Percentiles rank a stretch among this genome's conserved stretches.
phyloP scores from a whole-genome alignment of 2,888 invertebrate species.

The Megastigmus dorsalis region DNA sequence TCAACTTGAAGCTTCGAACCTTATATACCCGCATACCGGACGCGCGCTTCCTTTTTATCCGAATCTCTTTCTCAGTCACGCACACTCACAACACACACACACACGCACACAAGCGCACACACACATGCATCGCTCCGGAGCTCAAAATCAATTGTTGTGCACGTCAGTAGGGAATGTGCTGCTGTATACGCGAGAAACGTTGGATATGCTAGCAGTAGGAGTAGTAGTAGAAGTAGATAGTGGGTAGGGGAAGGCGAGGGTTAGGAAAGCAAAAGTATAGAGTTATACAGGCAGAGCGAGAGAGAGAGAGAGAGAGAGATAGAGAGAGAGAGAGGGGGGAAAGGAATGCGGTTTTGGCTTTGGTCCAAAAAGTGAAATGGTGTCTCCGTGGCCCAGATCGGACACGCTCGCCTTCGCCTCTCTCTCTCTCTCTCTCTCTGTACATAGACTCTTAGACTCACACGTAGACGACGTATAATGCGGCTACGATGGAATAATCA shows the following conservation, averaged over 20 bases:
- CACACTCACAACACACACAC: too few species aligned
- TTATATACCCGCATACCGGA: too few species aligned
- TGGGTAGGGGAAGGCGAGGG: background rate
- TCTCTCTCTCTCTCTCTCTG: background rate
- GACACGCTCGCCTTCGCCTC: background rate
- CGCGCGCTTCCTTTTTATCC: too few species aligned
- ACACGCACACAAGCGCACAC: background rate
- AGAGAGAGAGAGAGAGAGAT: too few species aligned
- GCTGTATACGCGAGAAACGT: background rate
- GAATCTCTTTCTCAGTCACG: too few species aligned
- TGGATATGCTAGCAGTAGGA: background rate
- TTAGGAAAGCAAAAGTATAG: background rate
- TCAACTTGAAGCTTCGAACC: too few species aligned
- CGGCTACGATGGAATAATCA: conserved; percentile 34
- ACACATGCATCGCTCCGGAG: background rate
- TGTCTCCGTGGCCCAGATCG: conserved; percentile 62
- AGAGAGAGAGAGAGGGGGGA: too few species aligned
- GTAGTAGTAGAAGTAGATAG: background rate
- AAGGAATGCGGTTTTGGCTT: conserved; percentile 70
- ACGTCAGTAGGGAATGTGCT: background rate
- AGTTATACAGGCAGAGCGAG: conserved; percentile 53
- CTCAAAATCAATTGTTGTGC: conserved; percentile 21
- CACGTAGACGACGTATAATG: background rate
- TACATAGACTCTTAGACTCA: background rate
- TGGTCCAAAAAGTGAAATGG: conserved; percentile 68